A percentile compares a stretch with the other conserved stretches of the same genome.
Conservation (phyloP, 1,140 invertebrate genomes). For the Amyelois transitella region DNA sequence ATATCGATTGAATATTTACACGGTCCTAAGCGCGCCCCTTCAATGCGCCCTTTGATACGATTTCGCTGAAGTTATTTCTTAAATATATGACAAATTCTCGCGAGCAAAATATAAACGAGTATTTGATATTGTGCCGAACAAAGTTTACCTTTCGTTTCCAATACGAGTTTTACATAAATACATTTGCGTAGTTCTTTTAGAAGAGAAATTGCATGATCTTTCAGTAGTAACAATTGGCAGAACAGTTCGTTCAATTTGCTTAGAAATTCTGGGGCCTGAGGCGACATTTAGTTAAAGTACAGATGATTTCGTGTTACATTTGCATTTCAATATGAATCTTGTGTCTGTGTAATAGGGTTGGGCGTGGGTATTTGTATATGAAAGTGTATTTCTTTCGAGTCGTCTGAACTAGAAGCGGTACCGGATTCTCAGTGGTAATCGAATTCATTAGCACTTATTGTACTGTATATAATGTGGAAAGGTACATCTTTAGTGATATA, state of each 20-base stretch:
- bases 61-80: not conserved
- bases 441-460: conserved; percentile 65
- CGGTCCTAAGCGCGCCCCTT: not conserved
- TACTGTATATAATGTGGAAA: conserved; percentile 39
- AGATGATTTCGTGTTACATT: not conserved
- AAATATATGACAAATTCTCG: not conserved
- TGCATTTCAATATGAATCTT: conserved; percentile 6
- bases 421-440: conserved; percentile 54
- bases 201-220: not conserved
- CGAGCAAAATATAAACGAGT: not conserved
- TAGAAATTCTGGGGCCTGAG: conserved; percentile 4
- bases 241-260: conserved; percentile 13
- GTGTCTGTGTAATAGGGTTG: not conserved
- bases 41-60: not conserved
- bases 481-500: conserved; percentile 18
- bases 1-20: conserved; percentile 1
- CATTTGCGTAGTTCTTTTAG: not conserved
- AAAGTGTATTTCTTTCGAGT: conserved; percentile 14
- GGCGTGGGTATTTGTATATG: not conserved
- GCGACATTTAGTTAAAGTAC: conserved; percentile 8
- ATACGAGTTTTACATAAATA: not conserved
- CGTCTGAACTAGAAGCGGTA: conserved; percentile 28
- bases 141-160: not conserved
- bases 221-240: not conserved
- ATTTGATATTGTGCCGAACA: not conserved